These are phyloP conservation scores for Strix uralensis DNA, from an alignment of 2,113 vertebrate species.

Conservation along the genomic window DNA sequence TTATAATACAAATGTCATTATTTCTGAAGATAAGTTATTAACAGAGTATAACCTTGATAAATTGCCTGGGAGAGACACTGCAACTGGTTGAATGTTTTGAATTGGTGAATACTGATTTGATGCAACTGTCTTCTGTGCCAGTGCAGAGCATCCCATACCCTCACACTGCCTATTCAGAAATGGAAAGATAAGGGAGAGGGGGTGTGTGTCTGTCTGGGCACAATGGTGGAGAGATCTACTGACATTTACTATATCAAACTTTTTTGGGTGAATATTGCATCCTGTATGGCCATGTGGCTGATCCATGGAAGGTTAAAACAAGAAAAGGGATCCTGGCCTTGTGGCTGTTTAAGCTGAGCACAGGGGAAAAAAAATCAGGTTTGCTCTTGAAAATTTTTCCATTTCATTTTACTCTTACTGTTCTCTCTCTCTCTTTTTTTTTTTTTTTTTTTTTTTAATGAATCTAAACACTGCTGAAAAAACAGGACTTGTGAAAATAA, in stretches of 20 bases:
- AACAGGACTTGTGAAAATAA: background rate
- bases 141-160: background rate
- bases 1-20: background rate
- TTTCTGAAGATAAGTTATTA: slow-evolving; percentile 29
- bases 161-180: background rate
- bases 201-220: background rate
- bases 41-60: background rate
- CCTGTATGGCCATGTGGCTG: background rate
- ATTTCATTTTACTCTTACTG: background rate
- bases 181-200: background rate
- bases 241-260: background rate
- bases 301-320: background rate
- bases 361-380: background rate
- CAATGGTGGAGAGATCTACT: background rate
- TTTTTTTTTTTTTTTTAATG: background rate
- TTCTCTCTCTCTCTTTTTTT: background rate
- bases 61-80: background rate
- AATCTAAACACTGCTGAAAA: background rate
- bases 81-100: background rate
- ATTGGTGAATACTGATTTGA: background rate
- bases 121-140: background rate
- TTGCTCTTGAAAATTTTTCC: background rate
- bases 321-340: background rate
- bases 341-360: background rate
- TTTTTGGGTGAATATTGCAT: background rate